phyloP scores from a whole-genome alignment of 1,140 invertebrate genomes.

The Epicauta chinensis region DNA sequence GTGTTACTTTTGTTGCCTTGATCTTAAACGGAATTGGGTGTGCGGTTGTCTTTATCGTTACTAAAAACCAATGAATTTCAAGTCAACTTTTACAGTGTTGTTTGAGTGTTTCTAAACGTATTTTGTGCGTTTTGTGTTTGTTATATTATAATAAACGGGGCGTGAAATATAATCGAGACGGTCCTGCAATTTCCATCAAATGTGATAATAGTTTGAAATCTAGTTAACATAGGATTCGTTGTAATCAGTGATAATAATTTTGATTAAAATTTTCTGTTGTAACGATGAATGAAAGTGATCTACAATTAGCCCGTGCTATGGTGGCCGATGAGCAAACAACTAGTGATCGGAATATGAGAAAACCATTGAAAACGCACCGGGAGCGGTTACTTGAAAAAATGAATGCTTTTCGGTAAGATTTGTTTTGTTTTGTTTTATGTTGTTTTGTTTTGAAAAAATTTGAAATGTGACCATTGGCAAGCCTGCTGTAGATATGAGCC shows the following conservation, averaged over 20 bases:
- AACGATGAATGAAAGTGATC: slow-evolving; percentile 63
- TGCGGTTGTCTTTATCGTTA: too few relatives aligned
- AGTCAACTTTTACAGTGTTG: too few relatives aligned
- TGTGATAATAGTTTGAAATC: background rate
- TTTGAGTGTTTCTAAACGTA: too few relatives aligned
- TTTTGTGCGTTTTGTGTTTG: too few relatives aligned
- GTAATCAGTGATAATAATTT: too few relatives aligned
- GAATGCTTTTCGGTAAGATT: slow-evolving; percentile 51
- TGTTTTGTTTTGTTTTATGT: background rate
- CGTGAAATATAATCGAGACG: too few relatives aligned
- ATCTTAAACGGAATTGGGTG: slow-evolving; percentile 9
- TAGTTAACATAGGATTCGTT: too few relatives aligned
- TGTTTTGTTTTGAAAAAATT: background rate
- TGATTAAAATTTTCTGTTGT: too few relatives aligned
- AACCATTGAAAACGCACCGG: slow-evolving; percentile 48
- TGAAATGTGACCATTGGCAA: background rate
- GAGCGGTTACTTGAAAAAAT: slow-evolving; percentile 48
- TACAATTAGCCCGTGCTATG: slow-evolving; percentile 57
- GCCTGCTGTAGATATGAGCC: slow-evolving; percentile 40
- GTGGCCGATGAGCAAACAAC: slow-evolving; percentile 46
- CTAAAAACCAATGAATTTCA: too few relatives aligned
- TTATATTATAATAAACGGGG: too few relatives aligned
- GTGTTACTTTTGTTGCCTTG: slow-evolving; percentile 9
- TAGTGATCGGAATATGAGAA: slow-evolving; percentile 48
- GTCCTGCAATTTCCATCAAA: background rate